phyloP scores from a whole-genome alignment of 2,888 invertebrate species.

The Himalopsyche anomala region DNA sequence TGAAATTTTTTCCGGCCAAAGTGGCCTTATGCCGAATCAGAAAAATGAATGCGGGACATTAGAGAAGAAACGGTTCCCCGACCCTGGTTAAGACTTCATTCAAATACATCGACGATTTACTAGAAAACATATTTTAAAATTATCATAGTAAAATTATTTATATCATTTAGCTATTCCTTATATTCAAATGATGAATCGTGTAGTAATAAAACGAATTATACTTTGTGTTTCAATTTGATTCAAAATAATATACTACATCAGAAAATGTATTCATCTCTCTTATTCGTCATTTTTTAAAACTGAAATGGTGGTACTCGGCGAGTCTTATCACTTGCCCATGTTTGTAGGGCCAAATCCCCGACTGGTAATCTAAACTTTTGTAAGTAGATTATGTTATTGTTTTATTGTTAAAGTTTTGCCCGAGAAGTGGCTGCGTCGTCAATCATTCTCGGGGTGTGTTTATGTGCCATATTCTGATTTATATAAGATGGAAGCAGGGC shows the following conservation, averaged over 20 bases:
- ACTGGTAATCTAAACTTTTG: slow-evolving; percentile 45
- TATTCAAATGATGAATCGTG: no score
- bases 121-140: no score
- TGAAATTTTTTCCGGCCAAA: no score
- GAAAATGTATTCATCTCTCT: background rate
- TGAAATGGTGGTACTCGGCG: background rate
- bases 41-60: no score
- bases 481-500: slow-evolving; percentile 14
- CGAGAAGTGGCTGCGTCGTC: slow-evolving; percentile 52
- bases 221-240: no score
- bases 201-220: no score
- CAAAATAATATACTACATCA: background rate
- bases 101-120: no score
- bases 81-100: no score
- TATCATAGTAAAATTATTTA: no score
- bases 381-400: slow-evolving; percentile 58
- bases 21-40: no score
- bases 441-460: slow-evolving; percentile 54
- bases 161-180: no score
- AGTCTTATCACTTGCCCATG: slow-evolving; percentile 11
- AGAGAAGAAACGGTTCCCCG: no score
- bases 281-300: background rate
- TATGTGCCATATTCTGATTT: slow-evolving; percentile 37
- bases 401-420: slow-evolving; percentile 60
- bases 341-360: slow-evolving; percentile 18